phyloP scores from a whole-genome alignment of 2,888 invertebrate species.

The Amblyjoppa fuscipennis region DNA sequence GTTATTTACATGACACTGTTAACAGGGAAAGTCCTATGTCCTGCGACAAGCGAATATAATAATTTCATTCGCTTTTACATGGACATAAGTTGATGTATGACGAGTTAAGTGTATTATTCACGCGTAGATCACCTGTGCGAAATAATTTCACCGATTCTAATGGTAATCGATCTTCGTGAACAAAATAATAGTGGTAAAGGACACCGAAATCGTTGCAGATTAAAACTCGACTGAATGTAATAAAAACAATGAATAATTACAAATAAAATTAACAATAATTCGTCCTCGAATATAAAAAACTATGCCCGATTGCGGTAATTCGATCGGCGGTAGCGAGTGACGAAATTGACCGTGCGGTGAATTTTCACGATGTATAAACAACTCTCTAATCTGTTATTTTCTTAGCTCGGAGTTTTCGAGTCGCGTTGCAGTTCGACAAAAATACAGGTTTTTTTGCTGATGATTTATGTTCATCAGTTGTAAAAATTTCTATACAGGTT shows the following conservation, averaged over 20 bases:
- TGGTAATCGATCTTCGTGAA: not conserved
- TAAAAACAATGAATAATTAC: not conserved
- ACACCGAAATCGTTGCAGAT: not conserved
- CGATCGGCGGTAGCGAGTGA: not conserved
- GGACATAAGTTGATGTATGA: slow-evolving; percentile 13
- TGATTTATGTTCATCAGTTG: too few species aligned
- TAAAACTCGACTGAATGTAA: not conserved
- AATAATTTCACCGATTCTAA: not conserved
- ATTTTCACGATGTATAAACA: not conserved
- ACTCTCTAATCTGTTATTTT: not conserved
- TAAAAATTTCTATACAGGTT: too few species aligned
- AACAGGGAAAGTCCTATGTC: slow-evolving; percentile 29
- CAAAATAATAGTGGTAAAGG: not conserved
- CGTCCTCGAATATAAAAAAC: not conserved
- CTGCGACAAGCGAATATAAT: slow-evolving; percentile 41
- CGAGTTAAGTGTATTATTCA: slow-evolving; percentile 6
- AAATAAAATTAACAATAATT: not conserved
- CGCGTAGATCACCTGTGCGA: not conserved
- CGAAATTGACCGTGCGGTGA: not conserved
- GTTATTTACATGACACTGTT: slow-evolving; percentile 71
- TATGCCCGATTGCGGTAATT: not conserved
- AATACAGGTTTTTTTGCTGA: too few species aligned
- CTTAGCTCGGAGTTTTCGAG: not conserved
- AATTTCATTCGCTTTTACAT: slow-evolving; percentile 24
- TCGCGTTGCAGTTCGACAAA: too few species aligned